These are phyloP conservation scores for Ceratina australensis DNA, from an alignment of 1,140 invertebrate genomes.

Conservation along the genomic window DNA sequence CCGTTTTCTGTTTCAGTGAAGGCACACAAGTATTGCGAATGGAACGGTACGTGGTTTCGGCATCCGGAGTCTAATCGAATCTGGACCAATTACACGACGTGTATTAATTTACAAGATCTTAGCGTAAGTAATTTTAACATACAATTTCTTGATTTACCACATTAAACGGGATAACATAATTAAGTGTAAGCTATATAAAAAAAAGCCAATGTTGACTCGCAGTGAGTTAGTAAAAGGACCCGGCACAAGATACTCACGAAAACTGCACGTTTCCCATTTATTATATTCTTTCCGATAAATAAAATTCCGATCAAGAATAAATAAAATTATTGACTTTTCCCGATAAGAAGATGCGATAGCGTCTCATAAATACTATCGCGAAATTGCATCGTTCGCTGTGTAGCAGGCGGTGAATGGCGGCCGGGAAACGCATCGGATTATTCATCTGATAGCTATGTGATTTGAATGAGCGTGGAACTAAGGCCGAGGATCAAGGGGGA, in stretches of 20 bases:
- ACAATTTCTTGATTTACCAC: background rate
- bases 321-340: too few relatives aligned
- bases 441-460: background rate
- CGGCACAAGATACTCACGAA: too few relatives aligned
- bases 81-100: constrained; percentile 96
- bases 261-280: too few relatives aligned
- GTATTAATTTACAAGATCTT: constrained; percentile 87
- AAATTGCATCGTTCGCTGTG: background rate
- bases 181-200: too few relatives aligned
- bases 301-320: too few relatives aligned
- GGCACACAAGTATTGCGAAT: constrained; percentile 81
- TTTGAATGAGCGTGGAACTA: constrained; percentile 9
- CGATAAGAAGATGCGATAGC: background rate
- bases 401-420: background rate
- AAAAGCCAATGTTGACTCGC: too few relatives aligned
- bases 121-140: constrained; percentile 80
- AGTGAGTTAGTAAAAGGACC: too few relatives aligned
- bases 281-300: too few relatives aligned
- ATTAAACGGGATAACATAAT: background rate
- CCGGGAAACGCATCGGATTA: background rate
- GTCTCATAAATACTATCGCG: background rate
- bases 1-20: constrained; percentile 75
- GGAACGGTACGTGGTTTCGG: constrained; percentile 82
- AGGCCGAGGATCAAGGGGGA: background rate
- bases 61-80: constrained; percentile 80